Percentiles rank a stretch among this genome's conserved stretches.
phyloP scores from a whole-genome alignment of 1,140 invertebrate genomes.

The Chironomus striatipennis region DNA sequence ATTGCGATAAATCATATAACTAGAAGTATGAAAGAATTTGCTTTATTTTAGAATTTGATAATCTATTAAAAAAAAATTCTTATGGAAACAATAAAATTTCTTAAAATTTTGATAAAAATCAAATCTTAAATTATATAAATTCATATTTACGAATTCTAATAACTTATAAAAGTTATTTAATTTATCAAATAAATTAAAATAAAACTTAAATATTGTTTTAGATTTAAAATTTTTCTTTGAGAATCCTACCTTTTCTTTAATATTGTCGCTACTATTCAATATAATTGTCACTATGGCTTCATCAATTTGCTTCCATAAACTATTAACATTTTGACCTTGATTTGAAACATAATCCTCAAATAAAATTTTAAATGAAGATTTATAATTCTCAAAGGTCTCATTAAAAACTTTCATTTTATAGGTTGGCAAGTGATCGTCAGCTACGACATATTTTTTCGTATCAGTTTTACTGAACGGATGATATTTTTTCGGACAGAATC shows the following conservation, averaged over 20 bases:
- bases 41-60: too few species aligned
- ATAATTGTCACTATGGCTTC: constrained; percentile 63
- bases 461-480: constrained; percentile 73
- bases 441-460: constrained; percentile 82
- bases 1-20: constrained; percentile 37
- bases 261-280: constrained; percentile 47
- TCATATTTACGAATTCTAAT: too few species aligned
- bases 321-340: constrained; percentile 54
- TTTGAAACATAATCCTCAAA: constrained; percentile 65
- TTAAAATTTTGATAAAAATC: constrained; percentile 32
- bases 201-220: too few species aligned
- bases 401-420: constrained; percentile 83
- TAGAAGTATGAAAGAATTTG: too few species aligned
- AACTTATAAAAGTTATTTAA: too few species aligned
- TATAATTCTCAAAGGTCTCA: constrained; percentile 60
- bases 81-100: too few species aligned
- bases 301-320: constrained; percentile 69
- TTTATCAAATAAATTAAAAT: too few species aligned
- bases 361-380: constrained; percentile 73
- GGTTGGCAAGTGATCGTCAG: constrained; percentile 81
- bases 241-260: neutral
- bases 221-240: too few species aligned
- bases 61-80: too few species aligned
- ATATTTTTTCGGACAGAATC: constrained; percentile 80
- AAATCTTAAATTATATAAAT: too few species aligned